These are phyloP conservation scores for Lacanobia wlatinum DNA, from an alignment of 2,888 invertebrate species.

Conservation along the genomic window DNA sequence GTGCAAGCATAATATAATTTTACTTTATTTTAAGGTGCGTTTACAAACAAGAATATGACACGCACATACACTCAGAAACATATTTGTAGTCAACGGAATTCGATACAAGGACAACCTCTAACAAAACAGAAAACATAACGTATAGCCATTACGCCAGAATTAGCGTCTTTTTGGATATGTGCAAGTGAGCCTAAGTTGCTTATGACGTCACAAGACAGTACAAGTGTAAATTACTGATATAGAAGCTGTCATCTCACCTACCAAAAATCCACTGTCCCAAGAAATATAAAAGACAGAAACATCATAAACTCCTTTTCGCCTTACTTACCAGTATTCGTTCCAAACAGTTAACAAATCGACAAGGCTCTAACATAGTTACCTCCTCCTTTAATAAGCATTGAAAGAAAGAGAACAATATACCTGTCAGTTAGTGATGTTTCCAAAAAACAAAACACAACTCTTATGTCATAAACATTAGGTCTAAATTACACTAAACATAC, in stretches of 20 bases:
- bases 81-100: background rate
- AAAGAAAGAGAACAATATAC: slow-evolving; percentile 88
- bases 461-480: slow-evolving; percentile 43
- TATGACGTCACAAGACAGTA: slow-evolving; percentile 37
- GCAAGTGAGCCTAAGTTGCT: slow-evolving; percentile 15
- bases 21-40: slow-evolving; percentile 4
- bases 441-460: slow-evolving; percentile 69
- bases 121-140: background rate
- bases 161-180: background rate
- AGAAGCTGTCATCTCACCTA: slow-evolving; percentile 10
- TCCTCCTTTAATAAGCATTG: slow-evolving; percentile 87
- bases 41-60: slow-evolving; percentile 5
- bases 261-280: slow-evolving; percentile 57
- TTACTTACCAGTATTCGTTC: slow-evolving; percentile 84
- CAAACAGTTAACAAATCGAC: slow-evolving; percentile 81
- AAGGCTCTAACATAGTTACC: slow-evolving; percentile 86
- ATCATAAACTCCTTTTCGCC: slow-evolving; percentile 77
- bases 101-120: background rate
- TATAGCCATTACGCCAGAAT: background rate
- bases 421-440: slow-evolving; percentile 89
- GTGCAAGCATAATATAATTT: background rate
- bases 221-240: background rate
- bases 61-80: slow-evolving; percentile 13
- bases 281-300: slow-evolving; percentile 76
- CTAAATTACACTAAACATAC: slow-evolving; percentile 72